Conservation (phyloP, 2,888 invertebrate genomes). For the Molanna angustata region DNA sequence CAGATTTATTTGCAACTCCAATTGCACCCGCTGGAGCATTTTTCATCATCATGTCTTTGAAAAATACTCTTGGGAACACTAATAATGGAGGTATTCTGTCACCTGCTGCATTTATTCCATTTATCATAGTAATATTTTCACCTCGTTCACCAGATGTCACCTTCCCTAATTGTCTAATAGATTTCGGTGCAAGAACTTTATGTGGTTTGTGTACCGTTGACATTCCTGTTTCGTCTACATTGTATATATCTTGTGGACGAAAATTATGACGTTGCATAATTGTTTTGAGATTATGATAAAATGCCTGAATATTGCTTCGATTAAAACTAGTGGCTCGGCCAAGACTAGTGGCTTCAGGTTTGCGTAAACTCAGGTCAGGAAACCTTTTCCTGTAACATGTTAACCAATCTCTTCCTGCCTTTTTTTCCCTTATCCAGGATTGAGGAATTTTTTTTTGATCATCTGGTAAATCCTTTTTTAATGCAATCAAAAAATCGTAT, state of each 20-base stretch:
- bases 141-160: not conserved
- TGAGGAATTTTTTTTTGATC: not conserved
- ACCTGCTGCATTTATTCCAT: not conserved
- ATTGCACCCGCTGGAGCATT: not conserved
- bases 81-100: not conserved
- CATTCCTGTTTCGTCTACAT: not conserved
- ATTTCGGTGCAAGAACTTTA: not conserved
- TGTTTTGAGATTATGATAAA: not conserved
- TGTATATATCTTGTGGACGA: not conserved
- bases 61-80: not conserved
- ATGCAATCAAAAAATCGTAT: no score
- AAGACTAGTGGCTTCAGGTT: constrained; percentile 2
- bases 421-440: not conserved
- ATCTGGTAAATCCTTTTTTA: no score
- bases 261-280: not conserved
- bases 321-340: constrained; percentile 6
- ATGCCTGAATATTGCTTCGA: not conserved
- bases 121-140: not conserved
- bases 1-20: not conserved
- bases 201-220: not conserved
- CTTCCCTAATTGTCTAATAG: not conserved
- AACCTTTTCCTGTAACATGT: not conserved
- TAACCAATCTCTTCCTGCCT: constrained; percentile 6
- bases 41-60: not conserved
- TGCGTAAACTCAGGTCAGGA: not conserved